Evolutionary conservation across 2,888 invertebrate genomes (phyloP).

Genomic region (Cephalotes varians): DNA sequence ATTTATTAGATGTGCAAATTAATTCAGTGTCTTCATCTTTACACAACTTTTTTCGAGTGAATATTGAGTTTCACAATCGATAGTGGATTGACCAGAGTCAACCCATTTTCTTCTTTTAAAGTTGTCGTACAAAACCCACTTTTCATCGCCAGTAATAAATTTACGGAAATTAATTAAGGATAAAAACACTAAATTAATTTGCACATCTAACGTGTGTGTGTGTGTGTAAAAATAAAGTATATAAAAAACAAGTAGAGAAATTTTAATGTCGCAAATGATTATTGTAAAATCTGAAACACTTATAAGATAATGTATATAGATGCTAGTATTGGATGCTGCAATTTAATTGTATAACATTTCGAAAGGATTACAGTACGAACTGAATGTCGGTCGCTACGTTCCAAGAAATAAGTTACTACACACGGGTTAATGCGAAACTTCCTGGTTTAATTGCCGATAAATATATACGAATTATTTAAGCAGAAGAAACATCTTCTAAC

Average conservation of each 20-base stretch:
- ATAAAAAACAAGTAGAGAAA: neutral
- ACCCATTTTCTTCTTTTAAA: no score
- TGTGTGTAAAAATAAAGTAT: neutral
- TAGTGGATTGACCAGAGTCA: no score
- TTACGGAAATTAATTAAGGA: no score
- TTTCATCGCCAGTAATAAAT: no score
- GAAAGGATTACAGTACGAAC: slow-evolving; percentile 63
- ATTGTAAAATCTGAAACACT: neutral
- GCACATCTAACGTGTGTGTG: no score
- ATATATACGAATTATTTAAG: slow-evolving; percentile 65
- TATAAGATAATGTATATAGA: slow-evolving; percentile 61
- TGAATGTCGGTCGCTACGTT: slow-evolving; percentile 43
- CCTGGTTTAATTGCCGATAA: slow-evolving; percentile 71
- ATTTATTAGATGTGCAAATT: no score
- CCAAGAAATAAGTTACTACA: slow-evolving; percentile 47
- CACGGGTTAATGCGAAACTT: slow-evolving; percentile 59
- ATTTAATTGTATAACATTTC: slow-evolving; percentile 73
- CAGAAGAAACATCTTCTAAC: slow-evolving; percentile 54
- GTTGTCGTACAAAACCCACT: no score
- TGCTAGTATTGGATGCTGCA: slow-evolving; percentile 67
- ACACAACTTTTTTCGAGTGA: no score
- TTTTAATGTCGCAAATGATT: neutral
- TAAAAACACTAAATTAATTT: no score
- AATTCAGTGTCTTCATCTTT: no score
- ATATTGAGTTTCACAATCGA: no score